These are phyloP conservation scores for Sebastiscus tertius DNA, from an alignment of 2,797 vertebrate genomes.

Conservation along the genomic window DNA sequence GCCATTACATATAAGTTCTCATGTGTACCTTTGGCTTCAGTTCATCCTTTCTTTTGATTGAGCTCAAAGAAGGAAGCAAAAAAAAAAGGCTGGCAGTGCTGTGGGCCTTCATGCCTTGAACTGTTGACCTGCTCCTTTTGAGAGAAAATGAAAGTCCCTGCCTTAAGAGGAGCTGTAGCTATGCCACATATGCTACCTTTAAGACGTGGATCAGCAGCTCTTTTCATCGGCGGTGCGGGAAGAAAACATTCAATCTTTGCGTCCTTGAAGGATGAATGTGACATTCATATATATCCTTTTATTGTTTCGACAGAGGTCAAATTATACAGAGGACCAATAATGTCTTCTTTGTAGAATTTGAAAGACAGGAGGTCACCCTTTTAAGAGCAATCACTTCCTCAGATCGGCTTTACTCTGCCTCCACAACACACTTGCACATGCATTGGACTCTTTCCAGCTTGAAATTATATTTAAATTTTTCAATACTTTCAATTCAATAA, in stretches of 20 bases:
- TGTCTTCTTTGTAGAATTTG: conserved; percentile 25
- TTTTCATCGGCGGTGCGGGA: conserved; percentile 40
- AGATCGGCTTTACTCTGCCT: conserved; percentile 3
- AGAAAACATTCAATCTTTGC: conserved; percentile 50
- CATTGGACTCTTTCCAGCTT: conserved; percentile 10
- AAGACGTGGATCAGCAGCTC: conserved; percentile 54
- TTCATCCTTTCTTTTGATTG: conserved; percentile 46
- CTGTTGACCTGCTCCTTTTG: conserved; percentile 42
- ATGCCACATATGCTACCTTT: conserved; percentile 41
- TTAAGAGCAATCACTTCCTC: conserved; percentile 54
- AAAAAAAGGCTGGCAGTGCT: conserved; percentile 36
- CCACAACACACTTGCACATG: neutral
- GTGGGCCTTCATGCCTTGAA: conserved; percentile 47
- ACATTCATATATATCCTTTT: conserved; percentile 32
- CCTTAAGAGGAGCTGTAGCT: conserved; percentile 33
- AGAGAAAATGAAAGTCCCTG: conserved; percentile 14
- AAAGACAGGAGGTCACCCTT: conserved; percentile 54
- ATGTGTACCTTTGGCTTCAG: conserved; percentile 32
- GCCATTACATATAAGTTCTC: conserved; percentile 26
- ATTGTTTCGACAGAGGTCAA: conserved; percentile 39
- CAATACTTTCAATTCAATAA: neutral
- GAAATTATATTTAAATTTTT: neutral
- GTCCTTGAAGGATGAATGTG: conserved; percentile 61
- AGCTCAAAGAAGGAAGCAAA: conserved; percentile 40
- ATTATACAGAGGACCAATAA: conserved; percentile 16